These are phyloP conservation scores for Dufourea novaeangliae DNA, from an alignment of 1,140 invertebrate genomes.

Conservation along the genomic window DNA sequence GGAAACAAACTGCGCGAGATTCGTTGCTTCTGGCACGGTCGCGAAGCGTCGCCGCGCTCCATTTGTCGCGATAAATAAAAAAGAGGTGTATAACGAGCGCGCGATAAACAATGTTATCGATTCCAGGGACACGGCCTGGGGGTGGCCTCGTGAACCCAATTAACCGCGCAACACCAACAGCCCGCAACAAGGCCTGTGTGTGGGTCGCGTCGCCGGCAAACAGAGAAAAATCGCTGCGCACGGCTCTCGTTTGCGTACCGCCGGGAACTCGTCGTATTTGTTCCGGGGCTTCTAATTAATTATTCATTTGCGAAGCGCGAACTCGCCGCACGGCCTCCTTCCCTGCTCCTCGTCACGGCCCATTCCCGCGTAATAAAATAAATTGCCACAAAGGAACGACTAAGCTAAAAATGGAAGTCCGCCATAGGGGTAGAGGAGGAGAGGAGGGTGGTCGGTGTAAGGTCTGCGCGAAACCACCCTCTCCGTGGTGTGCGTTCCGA, in stretches of 20 bases:
- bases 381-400: background rate
- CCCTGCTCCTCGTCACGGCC: background rate
- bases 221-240: background rate
- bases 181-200: background rate
- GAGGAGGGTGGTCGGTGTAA: too few species aligned
- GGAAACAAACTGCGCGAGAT: background rate
- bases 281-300: slow-evolving; percentile 9
- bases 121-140: too few species aligned
- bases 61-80: background rate
- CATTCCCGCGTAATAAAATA: background rate
- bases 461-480: background rate
- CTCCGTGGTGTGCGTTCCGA: background rate
- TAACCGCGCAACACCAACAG: background rate
- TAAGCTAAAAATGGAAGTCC: background rate
- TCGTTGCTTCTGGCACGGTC: background rate
- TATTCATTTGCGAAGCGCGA: slow-evolving; percentile 7
- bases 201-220: background rate
- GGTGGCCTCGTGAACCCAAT: background rate
- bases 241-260: background rate
- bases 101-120: slow-evolving; percentile 18
- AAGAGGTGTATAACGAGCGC: background rate
- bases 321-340: too few species aligned
- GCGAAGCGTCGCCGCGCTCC: background rate
- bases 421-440: too few species aligned
- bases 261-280: too few species aligned